These are phyloP conservation scores for Psettodes erumei DNA, from an alignment of 2,113 vertebrate species.

Conservation along the genomic window DNA sequence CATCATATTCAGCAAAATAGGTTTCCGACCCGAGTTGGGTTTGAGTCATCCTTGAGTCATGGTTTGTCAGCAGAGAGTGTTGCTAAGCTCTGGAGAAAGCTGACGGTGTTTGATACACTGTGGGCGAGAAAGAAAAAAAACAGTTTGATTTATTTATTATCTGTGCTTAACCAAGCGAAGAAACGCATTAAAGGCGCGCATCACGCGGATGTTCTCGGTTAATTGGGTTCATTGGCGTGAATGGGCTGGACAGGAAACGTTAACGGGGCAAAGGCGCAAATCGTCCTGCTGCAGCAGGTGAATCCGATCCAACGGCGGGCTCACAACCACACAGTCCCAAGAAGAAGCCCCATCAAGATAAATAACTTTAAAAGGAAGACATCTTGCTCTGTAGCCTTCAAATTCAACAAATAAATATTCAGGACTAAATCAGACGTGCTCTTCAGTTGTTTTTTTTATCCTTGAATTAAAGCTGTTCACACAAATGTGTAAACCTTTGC, in stretches of 20 bases:
- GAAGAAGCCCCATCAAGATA: background rate
- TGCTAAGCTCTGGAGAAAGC: background rate
- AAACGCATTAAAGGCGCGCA: conserved; percentile 14
- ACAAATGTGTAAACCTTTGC: too few relatives aligned
- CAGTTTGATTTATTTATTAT: conserved; percentile 71
- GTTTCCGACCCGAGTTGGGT: background rate
- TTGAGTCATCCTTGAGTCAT: conserved; percentile 1
- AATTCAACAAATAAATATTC: conserved; percentile 39
- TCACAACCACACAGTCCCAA: background rate
- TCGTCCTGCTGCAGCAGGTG: background rate
- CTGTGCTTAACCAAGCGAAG: conserved; percentile 10
- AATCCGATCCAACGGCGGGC: background rate
- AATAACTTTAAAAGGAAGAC: background rate
- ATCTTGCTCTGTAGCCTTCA: conserved; percentile 23
- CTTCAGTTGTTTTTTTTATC: conserved; percentile 1
- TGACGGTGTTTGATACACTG: fast-evolving
- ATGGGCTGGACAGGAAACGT: background rate
- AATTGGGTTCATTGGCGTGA: background rate
- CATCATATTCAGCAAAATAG: background rate
- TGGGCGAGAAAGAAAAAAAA: background rate
- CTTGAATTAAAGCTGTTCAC: background rate
- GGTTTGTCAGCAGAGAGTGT: background rate
- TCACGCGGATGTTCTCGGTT: background rate
- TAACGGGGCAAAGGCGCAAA: background rate
- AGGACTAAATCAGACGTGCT: background rate